Evolutionary conservation across 2,888 invertebrate species (phyloP), one percentile per base, ranked within the genome.

Genomic region (Conus canariensis): DNA sequence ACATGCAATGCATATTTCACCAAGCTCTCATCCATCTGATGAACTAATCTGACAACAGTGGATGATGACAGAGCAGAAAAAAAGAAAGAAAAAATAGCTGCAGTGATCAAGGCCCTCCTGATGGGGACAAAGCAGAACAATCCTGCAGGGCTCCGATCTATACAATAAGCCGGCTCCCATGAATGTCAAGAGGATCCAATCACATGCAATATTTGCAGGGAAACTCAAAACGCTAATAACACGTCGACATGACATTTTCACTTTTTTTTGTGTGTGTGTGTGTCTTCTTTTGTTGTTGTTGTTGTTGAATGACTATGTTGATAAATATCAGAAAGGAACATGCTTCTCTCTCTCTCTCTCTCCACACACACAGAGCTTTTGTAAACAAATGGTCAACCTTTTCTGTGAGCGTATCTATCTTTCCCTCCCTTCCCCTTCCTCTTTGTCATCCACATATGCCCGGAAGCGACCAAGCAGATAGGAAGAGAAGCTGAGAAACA

Each of bases 171-270:
- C 25, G 58, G 82, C 82, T 58, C 30, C 5, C 22, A 58, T 10
- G 82, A 83, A 83, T 58, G 82, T 56, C 56, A 83, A 83, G 56
- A 83, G 82, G 82, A 83, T 83, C 56, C 6, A 19, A 83, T 83
- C 82, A 58, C 82, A 83, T 83, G 82, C 82, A 83, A 80, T 30
- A 80, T 80, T 80, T 30, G 14, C 30, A 6, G 77, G 10, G 12
- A 80, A 80, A 22, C 77, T 30, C 14, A 30, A 70, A 80, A 80
- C 12, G 22, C 30, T 80, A 80, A 80, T 80, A 80, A 30, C 77
- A 5, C 6, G 77, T 45, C 14, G 77, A 14, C 30, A 30, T 30
- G 77, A 80, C 77, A 12, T 30, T 30, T 10, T 30, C 14, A 30
- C 30, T 80, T 80, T 30, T 30, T 64, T 64, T 64, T 64, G 60